These are phyloP conservation scores for Patella ulyssiponensis DNA, from an alignment of 2,888 invertebrate species.

Conservation along the genomic window DNA sequence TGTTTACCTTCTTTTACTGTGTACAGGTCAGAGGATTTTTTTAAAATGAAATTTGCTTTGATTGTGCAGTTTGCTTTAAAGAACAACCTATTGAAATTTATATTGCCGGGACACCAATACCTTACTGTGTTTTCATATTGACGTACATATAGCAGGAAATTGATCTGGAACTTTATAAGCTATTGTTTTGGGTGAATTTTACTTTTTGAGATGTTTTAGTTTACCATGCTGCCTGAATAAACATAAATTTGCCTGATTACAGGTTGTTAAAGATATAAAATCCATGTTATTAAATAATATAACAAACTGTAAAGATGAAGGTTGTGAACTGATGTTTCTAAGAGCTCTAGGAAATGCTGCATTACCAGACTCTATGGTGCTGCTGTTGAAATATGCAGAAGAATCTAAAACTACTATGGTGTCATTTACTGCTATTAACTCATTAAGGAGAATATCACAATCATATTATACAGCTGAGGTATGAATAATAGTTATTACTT, in stretches of 20 bases:
- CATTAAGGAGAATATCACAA: constrained; percentile 74
- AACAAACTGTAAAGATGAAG: constrained; percentile 75
- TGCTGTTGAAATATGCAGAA: constrained; percentile 76
- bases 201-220: neutral
- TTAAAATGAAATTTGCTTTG: no score
- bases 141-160: no score
- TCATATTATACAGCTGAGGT: constrained; percentile 51
- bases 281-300: constrained; percentile 71
- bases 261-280: constrained; percentile 68
- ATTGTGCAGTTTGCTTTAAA: no score
- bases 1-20: no score
- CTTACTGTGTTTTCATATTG: no score
- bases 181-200: neutral
- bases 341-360: constrained; percentile 82
- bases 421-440: constrained; percentile 80
- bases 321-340: constrained; percentile 78
- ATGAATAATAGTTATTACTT: neutral
- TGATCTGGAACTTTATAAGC: neutral
- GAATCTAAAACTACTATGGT: constrained; percentile 75
- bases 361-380: constrained; percentile 77
- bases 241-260: constrained; percentile 15
- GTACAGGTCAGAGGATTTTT: no score
- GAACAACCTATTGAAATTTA: no score
- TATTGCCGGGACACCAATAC: no score
- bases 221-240: neutral